Conservation (phyloP, 2,888 invertebrate genomes). For the Mechanitis messenoides region DNA sequence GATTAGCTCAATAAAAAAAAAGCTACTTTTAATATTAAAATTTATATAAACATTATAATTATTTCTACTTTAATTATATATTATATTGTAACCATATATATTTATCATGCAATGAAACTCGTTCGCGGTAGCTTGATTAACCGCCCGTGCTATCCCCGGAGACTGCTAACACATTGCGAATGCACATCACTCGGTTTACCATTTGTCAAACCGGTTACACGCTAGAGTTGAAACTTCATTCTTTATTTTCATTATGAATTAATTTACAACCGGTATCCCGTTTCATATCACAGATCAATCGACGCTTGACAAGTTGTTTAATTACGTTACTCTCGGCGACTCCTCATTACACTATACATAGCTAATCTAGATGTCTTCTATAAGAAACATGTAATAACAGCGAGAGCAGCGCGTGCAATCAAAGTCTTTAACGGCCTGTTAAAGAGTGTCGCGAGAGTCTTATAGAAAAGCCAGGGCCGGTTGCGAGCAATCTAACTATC, state of each 20-base stretch:
- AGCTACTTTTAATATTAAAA: too few relatives aligned
- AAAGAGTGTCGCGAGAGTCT: constrained; percentile 58
- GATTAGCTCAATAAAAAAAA: too few relatives aligned
- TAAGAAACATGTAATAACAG: constrained; percentile 49
- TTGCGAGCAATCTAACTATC: constrained; percentile 34
- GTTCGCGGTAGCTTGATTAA: constrained; percentile 56
- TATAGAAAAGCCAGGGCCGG: constrained; percentile 35
- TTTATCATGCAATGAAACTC: constrained; percentile 65
- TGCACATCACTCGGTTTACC: constrained; percentile 26
- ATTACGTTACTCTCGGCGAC: constrained; percentile 50
- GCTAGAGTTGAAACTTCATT: constrained; percentile 30
- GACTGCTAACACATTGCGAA: constrained; percentile 33
- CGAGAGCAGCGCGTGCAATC: constrained; percentile 49
- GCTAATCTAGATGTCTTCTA: constrained; percentile 32
- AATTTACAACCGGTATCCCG: constrained; percentile 43
- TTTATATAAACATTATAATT: too few relatives aligned
- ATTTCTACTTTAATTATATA: constrained; percentile 12
- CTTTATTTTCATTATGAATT: constrained; percentile 41
- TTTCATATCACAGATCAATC: constrained; percentile 62
- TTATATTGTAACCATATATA: constrained; percentile 25
- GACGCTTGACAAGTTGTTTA: constrained; percentile 57
- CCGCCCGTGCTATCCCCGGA: constrained; percentile 43
- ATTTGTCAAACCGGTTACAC: constrained; percentile 38
- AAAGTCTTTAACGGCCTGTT: constrained; percentile 56
- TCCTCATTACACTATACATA: constrained; percentile 34